Evolutionary conservation across 92 coral and sea anemone genomes (phyloP).

Genomic region (Paragorgia papillata): DNA sequence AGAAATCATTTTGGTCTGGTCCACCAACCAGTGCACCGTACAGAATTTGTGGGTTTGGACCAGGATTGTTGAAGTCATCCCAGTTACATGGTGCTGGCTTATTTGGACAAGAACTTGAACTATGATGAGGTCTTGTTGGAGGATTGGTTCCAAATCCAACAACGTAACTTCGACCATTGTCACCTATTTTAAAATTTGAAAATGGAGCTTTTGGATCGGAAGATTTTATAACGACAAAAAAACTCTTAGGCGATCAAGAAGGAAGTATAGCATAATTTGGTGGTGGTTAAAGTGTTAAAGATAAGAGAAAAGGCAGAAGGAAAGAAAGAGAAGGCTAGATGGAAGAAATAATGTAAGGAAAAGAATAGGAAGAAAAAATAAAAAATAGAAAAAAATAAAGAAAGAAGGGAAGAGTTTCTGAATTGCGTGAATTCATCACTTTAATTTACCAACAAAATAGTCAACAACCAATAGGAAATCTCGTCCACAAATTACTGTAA

Average conservation of each 20-base stretch:
- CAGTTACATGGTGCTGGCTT: conserved; percentile 64
- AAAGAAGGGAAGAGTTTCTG: too few species aligned
- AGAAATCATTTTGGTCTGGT: conserved; percentile 67
- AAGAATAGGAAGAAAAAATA: too few species aligned
- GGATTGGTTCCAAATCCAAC: conserved; percentile 83
- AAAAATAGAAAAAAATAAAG: too few species aligned
- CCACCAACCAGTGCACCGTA: conserved; percentile 86
- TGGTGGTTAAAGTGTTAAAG: too few species aligned
- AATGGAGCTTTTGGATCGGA: neutral
- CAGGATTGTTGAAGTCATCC: conserved; percentile 47
- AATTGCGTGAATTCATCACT: too few species aligned
- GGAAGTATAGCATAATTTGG: too few species aligned
- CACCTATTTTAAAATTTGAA: conserved; percentile 78
- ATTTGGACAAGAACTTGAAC: conserved; percentile 75
- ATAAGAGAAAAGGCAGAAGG: too few species aligned
- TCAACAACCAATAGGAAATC: neutral
- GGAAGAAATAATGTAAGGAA: too few species aligned
- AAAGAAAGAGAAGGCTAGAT: too few species aligned
- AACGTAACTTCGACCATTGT: conserved; percentile 79
- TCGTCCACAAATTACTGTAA: too few species aligned
- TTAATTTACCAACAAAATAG: too few species aligned
- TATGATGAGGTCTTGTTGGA: conserved; percentile 78
- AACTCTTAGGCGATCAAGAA: neutral
- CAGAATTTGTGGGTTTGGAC: conserved; percentile 76
- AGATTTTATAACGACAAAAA: neutral